Conservation (phyloP, 2,113 vertebrate species). For the Hoplias malabaricus region DNA sequence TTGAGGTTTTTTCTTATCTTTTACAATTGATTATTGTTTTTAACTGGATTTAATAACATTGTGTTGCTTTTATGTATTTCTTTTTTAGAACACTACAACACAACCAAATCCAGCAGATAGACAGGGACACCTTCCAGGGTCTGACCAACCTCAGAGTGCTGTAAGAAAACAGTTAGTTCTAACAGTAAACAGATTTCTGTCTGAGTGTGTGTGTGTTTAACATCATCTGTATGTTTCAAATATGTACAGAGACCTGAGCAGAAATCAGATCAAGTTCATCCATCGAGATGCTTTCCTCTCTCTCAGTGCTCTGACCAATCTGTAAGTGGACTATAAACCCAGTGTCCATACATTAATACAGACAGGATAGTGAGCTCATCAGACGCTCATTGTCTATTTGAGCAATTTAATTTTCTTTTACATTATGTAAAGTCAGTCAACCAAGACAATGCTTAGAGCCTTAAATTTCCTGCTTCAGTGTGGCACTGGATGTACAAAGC, state of each 20-base stretch:
- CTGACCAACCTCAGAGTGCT: constrained; percentile 83
- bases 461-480: too few species aligned
- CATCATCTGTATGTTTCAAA: constrained; percentile 31
- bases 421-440: too few species aligned
- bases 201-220: constrained; percentile 7
- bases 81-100: constrained; percentile 86
- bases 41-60: neutral
- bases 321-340: constrained; percentile 80
- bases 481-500: too few species aligned
- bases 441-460: too few species aligned
- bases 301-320: constrained; percentile 82
- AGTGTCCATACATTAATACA: neutral
- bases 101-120: constrained; percentile 86
- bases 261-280: constrained; percentile 85
- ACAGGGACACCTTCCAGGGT: constrained; percentile 83
- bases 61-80: neutral
- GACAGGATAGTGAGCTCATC: neutral
- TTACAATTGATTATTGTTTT: neutral
- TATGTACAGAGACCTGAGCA: constrained; percentile 88
- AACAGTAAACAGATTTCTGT: neutral
- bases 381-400: neutral
- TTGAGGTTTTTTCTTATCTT: neutral
- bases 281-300: constrained; percentile 85
- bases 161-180: constrained; percentile 74
- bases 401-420: too few species aligned